Conservation (phyloP, 2,888 invertebrate species). For the Dynastes grantii region DNA sequence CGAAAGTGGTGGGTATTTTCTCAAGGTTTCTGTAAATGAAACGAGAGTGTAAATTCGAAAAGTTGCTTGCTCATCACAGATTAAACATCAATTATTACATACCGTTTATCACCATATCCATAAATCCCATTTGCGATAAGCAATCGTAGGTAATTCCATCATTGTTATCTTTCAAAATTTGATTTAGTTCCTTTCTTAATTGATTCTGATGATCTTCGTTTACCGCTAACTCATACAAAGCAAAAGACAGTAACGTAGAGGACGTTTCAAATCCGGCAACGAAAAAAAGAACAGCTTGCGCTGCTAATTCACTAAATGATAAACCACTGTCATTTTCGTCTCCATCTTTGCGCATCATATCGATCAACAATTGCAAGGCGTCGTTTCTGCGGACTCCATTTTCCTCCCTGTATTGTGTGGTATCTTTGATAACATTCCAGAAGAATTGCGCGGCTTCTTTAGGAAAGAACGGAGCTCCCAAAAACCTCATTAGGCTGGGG, state of each 20-base stretch:
- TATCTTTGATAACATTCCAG: slow-evolving; percentile 67
- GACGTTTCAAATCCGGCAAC: slow-evolving; percentile 73
- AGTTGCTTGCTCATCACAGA: too few species aligned
- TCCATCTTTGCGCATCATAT: slow-evolving; percentile 70
- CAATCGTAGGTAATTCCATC: slow-evolving; percentile 70
- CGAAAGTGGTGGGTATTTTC: slow-evolving; percentile 56
- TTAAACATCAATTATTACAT: too few species aligned
- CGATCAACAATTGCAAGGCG: slow-evolving; percentile 73
- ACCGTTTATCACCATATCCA: slow-evolving; percentile 64
- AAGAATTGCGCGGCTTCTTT: slow-evolving; percentile 69
- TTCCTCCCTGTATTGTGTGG: slow-evolving; percentile 69
- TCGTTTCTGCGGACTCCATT: slow-evolving; percentile 71
- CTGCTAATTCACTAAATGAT: slow-evolving; percentile 65
- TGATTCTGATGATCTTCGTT: slow-evolving; percentile 67
- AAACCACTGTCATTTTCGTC: slow-evolving; percentile 58
- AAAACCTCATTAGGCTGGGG: slow-evolving; percentile 53
- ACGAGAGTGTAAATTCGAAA: background rate
- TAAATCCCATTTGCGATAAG: slow-evolving; percentile 68
- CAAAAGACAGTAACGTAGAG: slow-evolving; percentile 69
- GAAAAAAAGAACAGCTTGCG: slow-evolving; percentile 72
- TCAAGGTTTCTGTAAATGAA: slow-evolving; percentile 38
- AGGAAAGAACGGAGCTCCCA: slow-evolving; percentile 58
- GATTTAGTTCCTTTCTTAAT: slow-evolving; percentile 60
- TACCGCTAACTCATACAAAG: slow-evolving; percentile 70
- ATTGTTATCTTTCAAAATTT: slow-evolving; percentile 63